Evolutionary conservation across 1,140 invertebrate species (phyloP), one percentile per base, ranked within the genome.

Genomic region (Neodiprion virginianus): DNA sequence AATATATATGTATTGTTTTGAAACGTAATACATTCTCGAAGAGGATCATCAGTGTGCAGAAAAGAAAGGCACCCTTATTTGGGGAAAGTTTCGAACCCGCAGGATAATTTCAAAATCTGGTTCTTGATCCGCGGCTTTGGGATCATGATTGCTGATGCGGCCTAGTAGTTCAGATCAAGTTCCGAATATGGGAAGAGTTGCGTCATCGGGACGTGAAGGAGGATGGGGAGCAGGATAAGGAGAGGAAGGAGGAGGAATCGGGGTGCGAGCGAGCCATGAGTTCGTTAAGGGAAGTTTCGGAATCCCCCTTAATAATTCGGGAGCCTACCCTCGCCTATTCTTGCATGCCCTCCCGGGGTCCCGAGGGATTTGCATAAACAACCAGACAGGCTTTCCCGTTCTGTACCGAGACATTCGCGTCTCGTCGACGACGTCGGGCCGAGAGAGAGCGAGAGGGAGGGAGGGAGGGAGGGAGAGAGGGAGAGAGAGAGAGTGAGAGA

Each of bases 341-440:
- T 17, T 65, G 61, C 61, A 65, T 14, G 61, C 12, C 17, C 61
- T 65, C 17, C 12, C 61, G 17, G 17, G 17, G 61, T 65, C 61
- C 61, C 61, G 12, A 65, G 12, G 61, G 61, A 65, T 65, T 65
- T 65, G 61, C 61, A 65, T 65, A 65, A 65, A 65, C 61, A 65
- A 65, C 61, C 17, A 65, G 61, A 21, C 61, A 65, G 47, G 28
- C 67, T 69, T 48, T 67, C 8, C 10, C 66, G 65, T 68, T 48
- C 72, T 14, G 61, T 17, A 65, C 61, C 12, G 12, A 65, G 28
- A 65, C 12, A 14, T 65, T 65, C 17, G 17, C 17, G 12, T 65
- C 61, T 65, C 17, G 17, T 65, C 61, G 17, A 65, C 61, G 61
- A 65, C 61, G 61, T 65, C 61, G 12, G 12, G 1, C 17, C 1